A percentile compares a stretch with the other conserved stretches of the same genome.
Evolutionary conservation across 1,140 invertebrate species (phyloP).

Genomic region (Bombyx mandarina): DNA sequence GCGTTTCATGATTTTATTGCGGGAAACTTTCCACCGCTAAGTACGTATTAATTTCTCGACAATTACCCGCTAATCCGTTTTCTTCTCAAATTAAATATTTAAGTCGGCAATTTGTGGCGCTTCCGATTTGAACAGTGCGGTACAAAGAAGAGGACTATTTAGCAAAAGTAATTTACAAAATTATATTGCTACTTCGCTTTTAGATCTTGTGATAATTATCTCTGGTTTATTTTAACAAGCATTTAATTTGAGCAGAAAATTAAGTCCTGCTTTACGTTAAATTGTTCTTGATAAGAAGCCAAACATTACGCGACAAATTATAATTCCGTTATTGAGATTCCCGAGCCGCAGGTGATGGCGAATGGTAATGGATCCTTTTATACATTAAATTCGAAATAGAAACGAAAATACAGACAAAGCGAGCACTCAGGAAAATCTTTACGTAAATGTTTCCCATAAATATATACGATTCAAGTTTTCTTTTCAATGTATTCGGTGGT

Average conservation of each 20-base stretch:
- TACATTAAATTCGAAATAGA: not conserved
- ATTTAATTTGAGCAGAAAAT: constrained; percentile 51
- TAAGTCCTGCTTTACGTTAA: constrained; percentile 39
- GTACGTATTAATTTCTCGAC: constrained; percentile 41
- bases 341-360: not conserved
- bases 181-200: constrained; percentile 61
- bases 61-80: constrained; percentile 55
- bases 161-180: constrained; percentile 57
- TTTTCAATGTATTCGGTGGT: constrained; percentile 23
- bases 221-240: constrained; percentile 57
- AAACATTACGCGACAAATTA: constrained; percentile 20
- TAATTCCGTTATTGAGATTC: constrained; percentile 14
- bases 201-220: constrained; percentile 63
- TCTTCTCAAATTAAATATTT: constrained; percentile 62
- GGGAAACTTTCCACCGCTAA: not conserved
- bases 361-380: not conserved
- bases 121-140: constrained; percentile 43
- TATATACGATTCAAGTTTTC: not conserved
- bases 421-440: not conserved
- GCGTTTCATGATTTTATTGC: not conserved
- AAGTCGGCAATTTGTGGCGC: constrained; percentile 57
- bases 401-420: not conserved
- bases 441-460: too few relatives aligned
- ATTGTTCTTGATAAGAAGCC: constrained; percentile 32
- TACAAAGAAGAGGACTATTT: constrained; percentile 53